These are phyloP conservation scores for Apistogramma diplotaenia DNA, from an alignment of 2,113 vertebrate species.

Conservation along the genomic window DNA sequence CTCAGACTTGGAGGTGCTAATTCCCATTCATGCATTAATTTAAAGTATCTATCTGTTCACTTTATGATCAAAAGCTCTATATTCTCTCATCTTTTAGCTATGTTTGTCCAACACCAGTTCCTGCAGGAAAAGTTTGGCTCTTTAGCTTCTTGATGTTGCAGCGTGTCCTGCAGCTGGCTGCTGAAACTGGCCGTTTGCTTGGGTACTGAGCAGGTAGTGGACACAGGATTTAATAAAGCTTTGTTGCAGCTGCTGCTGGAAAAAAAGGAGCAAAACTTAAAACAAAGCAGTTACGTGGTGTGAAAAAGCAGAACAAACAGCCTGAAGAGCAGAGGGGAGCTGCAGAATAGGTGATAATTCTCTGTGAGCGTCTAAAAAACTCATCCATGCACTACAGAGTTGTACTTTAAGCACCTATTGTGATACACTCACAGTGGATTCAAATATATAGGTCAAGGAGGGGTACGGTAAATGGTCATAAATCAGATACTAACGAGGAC, in stretches of 20 bases:
- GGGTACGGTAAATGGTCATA: slow-evolving; percentile 39
- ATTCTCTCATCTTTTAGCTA: neutral
- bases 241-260: neutral
- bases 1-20: too few relatives aligned
- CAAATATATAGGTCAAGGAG: slow-evolving; percentile 47
- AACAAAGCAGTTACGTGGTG: neutral
- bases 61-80: neutral
- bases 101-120: neutral
- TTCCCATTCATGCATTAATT: neutral
- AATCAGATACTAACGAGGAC: slow-evolving; percentile 51
- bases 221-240: too few relatives aligned
- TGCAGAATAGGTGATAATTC: neutral
- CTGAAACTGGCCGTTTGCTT: neutral
- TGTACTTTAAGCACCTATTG: neutral
- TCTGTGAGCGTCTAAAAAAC: neutral
- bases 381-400: neutral
- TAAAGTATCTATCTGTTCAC: neutral
- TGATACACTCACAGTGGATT: neutral
- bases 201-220: neutral
- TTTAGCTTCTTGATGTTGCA: neutral
- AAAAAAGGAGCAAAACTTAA: neutral
- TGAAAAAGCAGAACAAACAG: neutral
- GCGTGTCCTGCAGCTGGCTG: neutral
- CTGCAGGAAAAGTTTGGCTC: neutral
- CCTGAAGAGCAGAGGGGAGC: neutral